These are phyloP conservation scores for Enteromius treurensis DNA, from an alignment of 2,797 vertebrate species.

Conservation along the genomic window DNA sequence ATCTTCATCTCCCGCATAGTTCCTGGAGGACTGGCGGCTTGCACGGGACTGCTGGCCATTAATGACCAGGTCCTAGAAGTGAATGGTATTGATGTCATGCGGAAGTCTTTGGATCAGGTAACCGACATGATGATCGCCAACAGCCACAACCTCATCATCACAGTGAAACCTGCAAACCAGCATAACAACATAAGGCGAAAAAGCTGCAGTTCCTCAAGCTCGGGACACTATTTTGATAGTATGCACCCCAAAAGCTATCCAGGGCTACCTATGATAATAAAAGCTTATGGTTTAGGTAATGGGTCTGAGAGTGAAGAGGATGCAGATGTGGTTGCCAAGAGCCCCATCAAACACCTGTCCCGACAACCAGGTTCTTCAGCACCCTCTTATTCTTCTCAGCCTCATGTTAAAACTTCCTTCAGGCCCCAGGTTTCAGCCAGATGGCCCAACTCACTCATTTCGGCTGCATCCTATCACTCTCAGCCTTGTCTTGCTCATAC, in stretches of 20 bases:
- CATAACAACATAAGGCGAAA: constrained; percentile 83
- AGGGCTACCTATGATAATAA: constrained; percentile 56
- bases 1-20: constrained; percentile 88
- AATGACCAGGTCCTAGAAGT: constrained; percentile 88
- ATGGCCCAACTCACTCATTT: constrained; percentile 25
- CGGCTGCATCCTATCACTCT: constrained; percentile 43
- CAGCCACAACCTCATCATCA: constrained; percentile 86
- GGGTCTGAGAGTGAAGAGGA: constrained; percentile 84
- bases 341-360: constrained; percentile 71
- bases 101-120: constrained; percentile 86
- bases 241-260: constrained; percentile 74
- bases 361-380: constrained; percentile 66
- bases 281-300: constrained; percentile 73
- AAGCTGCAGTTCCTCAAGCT: constrained; percentile 73
- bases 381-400: constrained; percentile 60
- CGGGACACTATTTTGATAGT: constrained; percentile 76
- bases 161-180: constrained; percentile 87
- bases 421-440: constrained; percentile 20
- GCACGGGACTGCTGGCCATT: constrained; percentile 84
- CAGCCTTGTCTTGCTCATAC: constrained; percentile 61
- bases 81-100: constrained; percentile 85
- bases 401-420: constrained; percentile 27
- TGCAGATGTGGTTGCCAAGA: constrained; percentile 81
- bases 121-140: constrained; percentile 92
- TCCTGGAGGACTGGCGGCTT: constrained; percentile 83